These are phyloP conservation scores for Diadophis punctatus DNA, from an alignment of 2,113 vertebrate species.

Conservation along the genomic window DNA sequence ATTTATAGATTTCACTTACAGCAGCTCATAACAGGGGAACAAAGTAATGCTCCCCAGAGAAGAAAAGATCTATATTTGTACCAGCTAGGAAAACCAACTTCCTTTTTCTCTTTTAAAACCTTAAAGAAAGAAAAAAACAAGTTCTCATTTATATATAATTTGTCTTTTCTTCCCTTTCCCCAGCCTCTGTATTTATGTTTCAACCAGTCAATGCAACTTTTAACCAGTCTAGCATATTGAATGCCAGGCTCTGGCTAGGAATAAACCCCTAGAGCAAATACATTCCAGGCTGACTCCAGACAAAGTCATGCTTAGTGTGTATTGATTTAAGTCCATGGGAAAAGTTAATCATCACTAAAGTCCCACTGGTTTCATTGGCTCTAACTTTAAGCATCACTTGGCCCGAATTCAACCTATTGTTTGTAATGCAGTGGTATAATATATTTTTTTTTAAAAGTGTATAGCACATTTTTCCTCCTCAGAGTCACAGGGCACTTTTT, in stretches of 20 bases:
- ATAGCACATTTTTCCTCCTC: not conserved
- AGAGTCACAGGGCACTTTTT: not conserved
- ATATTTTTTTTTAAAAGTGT: not conserved
- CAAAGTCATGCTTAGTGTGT: not conserved
- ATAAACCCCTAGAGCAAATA: not conserved
- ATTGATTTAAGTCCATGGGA: not conserved
- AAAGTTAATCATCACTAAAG: not conserved
- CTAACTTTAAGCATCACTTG: not conserved
- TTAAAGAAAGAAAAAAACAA: not conserved
- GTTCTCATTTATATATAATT: not conserved
- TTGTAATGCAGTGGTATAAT: not conserved
- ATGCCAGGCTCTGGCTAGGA: not conserved
- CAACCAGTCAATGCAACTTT: not conserved
- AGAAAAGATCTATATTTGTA: not conserved
- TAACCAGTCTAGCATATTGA: not conserved
- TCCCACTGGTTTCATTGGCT: not conserved
- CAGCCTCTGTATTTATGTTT: not conserved
- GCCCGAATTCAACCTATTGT: not conserved
- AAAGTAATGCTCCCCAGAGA: not conserved
- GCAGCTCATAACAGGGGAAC: not conserved
- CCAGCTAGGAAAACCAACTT: not conserved
- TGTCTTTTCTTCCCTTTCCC: not conserved
- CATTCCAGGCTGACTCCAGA: not conserved
- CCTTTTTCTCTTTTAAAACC: not conserved
- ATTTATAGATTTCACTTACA: not conserved